Percentiles rank a stretch among this genome's conserved stretches.
Conservation (phyloP, 2,888 invertebrate species). For the Platycnemis pennipes region DNA sequence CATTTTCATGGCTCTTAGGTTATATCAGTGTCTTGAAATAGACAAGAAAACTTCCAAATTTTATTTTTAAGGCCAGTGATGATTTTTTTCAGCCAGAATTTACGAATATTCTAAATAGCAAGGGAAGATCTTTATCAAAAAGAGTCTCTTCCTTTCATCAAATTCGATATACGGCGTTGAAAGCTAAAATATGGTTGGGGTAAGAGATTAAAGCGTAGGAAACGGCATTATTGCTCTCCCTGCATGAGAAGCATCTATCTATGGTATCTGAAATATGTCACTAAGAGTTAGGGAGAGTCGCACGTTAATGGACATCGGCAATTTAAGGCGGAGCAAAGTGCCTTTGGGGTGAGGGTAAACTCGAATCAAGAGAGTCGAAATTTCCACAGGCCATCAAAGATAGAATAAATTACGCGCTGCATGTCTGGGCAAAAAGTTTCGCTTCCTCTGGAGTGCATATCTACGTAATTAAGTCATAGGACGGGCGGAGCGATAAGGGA, state of each 20-base stretch:
- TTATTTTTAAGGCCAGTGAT: background rate
- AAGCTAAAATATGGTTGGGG: background rate
- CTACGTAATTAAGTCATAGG: constrained; percentile 58
- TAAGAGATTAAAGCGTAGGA: background rate
- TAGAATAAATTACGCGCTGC: background rate
- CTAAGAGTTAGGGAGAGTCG: constrained; percentile 18
- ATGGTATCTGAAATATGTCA: constrained; percentile 49
- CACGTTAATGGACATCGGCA: constrained; percentile 38
- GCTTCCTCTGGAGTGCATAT: constrained; percentile 11
- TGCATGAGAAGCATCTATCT: background rate
- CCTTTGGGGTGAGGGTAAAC: background rate
- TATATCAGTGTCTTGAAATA: too few relatives aligned
- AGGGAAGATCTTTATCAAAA: background rate
- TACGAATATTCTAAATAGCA: background rate
- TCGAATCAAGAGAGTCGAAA: background rate
- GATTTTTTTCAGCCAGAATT: background rate
- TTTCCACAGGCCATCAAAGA: constrained; percentile 14
- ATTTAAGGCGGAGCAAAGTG: constrained; percentile 43
- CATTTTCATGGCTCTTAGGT: too few relatives aligned
- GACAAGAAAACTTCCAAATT: background rate
- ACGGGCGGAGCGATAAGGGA: background rate
- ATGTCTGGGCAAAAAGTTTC: background rate
- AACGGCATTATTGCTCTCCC: constrained; percentile 3
- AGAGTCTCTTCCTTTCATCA: background rate
- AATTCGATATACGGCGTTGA: background rate